Evolutionary conservation across 2,113 vertebrate species (phyloP).

Genomic region (Anseranas semipalmata): DNA sequence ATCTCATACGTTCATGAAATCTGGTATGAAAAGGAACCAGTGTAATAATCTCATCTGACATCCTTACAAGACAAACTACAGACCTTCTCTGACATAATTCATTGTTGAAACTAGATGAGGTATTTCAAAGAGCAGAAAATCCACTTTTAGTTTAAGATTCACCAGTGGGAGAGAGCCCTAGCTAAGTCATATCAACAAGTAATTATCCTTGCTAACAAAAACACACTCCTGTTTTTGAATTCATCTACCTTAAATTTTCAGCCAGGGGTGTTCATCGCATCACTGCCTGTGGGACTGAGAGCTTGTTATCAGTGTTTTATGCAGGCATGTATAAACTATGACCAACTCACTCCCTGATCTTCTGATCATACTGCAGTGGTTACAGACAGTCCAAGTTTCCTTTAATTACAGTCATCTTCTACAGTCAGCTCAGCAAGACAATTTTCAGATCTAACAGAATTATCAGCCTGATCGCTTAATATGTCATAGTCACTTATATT

Average conservation of each 20-base stretch:
- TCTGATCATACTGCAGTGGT: not conserved
- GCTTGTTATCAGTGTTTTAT: not conserved
- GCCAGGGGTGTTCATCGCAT: not conserved
- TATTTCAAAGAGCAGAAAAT: not conserved
- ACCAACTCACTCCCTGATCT: not conserved
- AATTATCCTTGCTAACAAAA: not conserved
- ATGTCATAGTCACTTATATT: not conserved
- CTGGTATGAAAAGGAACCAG: not conserved
- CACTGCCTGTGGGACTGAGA: not conserved
- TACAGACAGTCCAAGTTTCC: not conserved
- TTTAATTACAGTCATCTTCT: not conserved
- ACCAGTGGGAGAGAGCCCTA: not conserved
- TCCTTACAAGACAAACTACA: not conserved
- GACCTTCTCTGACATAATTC: not conserved
- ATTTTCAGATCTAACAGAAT: not conserved
- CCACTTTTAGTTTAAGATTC: not conserved
- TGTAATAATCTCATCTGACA: not conserved
- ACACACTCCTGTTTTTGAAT: not conserved
- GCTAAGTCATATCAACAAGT: not conserved
- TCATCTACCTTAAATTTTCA: not conserved
- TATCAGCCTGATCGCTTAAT: not conserved
- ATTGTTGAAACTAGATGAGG: not conserved
- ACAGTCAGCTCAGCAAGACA: not conserved
- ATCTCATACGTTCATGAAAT: not conserved
- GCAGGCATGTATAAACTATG: rapidly evolving